Conservation (phyloP, 2,888 invertebrate species). For the Diarsia dahlii region DNA sequence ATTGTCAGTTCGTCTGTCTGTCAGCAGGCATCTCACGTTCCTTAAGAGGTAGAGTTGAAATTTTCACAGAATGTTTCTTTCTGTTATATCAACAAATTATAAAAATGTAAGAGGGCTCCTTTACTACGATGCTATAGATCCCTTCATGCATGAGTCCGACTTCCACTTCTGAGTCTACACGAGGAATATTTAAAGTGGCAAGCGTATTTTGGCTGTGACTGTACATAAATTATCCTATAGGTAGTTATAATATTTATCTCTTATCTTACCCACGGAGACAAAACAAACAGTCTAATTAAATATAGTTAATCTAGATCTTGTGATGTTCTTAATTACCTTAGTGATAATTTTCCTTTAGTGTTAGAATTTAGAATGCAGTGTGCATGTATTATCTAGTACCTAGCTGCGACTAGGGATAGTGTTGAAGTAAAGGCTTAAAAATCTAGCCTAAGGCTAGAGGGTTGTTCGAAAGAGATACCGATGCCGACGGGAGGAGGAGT, state of each 20-base stretch:
- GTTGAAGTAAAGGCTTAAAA: background rate
- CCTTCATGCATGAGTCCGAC: too few relatives aligned
- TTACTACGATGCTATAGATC: too few relatives aligned
- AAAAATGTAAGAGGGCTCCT: too few relatives aligned
- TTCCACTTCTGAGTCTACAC: background rate
- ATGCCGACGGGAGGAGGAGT: too few relatives aligned
- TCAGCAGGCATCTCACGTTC: too few relatives aligned
- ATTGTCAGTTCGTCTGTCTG: too few relatives aligned
- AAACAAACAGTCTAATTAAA: slow-evolving; percentile 55
- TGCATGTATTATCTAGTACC: background rate
- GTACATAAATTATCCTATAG: background rate
- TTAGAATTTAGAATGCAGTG: slow-evolving; percentile 36
- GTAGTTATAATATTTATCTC: slow-evolving; percentile 15
- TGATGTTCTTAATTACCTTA: slow-evolving; percentile 59
- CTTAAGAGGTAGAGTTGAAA: too few relatives aligned
- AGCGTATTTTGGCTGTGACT: background rate
- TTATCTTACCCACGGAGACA: slow-evolving; percentile 44
- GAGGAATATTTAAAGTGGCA: background rate
- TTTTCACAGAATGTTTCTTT: too few relatives aligned
- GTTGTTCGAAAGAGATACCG: too few relatives aligned
- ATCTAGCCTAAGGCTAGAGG: too few relatives aligned
- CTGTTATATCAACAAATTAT: too few relatives aligned
- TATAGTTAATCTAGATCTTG: slow-evolving; percentile 63
- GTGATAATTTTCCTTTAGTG: slow-evolving; percentile 47
- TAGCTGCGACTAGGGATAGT: background rate